phyloP scores from a whole-genome alignment of 2,888 invertebrate genomes.

The Macrostomum cliftonense region DNA sequence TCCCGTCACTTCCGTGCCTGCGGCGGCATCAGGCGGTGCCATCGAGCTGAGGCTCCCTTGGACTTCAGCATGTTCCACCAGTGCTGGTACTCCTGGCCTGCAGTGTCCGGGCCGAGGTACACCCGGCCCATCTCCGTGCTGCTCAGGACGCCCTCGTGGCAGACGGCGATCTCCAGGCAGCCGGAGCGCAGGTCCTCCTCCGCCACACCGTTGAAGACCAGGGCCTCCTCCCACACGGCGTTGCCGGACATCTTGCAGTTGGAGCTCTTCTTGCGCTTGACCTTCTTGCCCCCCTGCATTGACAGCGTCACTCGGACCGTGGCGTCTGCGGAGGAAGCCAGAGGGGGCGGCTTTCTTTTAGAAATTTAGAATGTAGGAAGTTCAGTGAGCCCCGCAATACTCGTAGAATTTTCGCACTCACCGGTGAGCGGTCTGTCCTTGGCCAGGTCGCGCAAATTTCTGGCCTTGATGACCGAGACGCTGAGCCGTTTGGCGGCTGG shows the following conservation, averaged over 20 bases:
- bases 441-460: constrained; percentile 46
- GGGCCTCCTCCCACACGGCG: constrained; percentile 78
- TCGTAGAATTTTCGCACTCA: constrained; percentile 8
- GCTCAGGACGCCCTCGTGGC: constrained; percentile 47
- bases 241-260: constrained; percentile 54
- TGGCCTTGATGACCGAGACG: constrained; percentile 60
- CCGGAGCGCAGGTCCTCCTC: constrained; percentile 44
- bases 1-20: too few relatives aligned
- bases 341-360: too few relatives aligned
- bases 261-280: constrained; percentile 66
- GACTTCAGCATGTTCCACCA: constrained; percentile 27
- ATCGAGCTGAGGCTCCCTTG: constrained; percentile 21
- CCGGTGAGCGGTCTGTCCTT: constrained; percentile 20
- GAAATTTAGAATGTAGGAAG: too few relatives aligned
- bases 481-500: constrained; percentile 70
- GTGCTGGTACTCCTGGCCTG: constrained; percentile 23
- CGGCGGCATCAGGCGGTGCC: constrained; percentile 19
- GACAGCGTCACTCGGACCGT: constrained; percentile 69
- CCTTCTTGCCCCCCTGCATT: constrained; percentile 61
- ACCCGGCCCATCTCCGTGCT: constrained; percentile 44
- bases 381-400: too few relatives aligned
- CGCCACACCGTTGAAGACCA: constrained; percentile 50
- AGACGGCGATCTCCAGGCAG: constrained; percentile 45
- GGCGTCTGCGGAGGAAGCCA: constrained; percentile 52
- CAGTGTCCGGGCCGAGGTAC: constrained; percentile 39